phyloP scores from a whole-genome alignment of 2,797 vertebrate genomes.

The Chromis chromis region DNA sequence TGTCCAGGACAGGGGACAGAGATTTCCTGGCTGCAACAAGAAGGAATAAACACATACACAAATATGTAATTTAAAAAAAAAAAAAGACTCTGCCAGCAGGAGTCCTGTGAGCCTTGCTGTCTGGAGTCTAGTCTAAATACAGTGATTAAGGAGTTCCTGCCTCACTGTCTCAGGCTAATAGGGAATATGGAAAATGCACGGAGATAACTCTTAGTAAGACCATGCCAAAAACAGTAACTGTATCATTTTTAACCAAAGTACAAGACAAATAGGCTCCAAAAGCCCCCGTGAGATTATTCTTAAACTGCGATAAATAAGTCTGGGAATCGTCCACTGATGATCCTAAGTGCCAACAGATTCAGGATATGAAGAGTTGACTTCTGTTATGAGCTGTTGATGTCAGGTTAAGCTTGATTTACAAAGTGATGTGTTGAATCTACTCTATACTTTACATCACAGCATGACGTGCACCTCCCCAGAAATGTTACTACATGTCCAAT shows the following conservation, averaged over 20 bases:
- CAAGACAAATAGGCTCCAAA: not conserved
- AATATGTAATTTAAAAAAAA: not conserved
- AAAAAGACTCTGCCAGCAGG: not conserved
- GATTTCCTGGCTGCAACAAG: conserved; percentile 88
- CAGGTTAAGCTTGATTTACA: too few relatives aligned
- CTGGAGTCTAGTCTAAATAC: not conserved
- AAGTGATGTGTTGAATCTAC: too few relatives aligned
- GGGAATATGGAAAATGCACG: not conserved
- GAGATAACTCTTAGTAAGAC: not conserved
- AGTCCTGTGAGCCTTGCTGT: not conserved
- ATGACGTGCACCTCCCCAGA: too few relatives aligned
- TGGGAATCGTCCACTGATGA: not conserved
- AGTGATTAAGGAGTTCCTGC: not conserved
- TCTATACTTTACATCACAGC: too few relatives aligned
- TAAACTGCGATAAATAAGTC: not conserved
- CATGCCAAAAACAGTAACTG: not conserved
- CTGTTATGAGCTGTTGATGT: not conserved
- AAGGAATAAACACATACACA: not conserved
- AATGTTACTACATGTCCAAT: too few relatives aligned
- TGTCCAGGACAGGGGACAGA: conserved; percentile 85
- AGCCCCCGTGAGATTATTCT: not conserved
- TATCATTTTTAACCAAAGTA: not conserved
- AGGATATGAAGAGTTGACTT: not conserved
- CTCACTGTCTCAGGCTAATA: not conserved
- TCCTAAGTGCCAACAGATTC: not conserved